phyloP scores from a whole-genome alignment of 2,113 vertebrate species.

The Tichodroma muraria region DNA sequence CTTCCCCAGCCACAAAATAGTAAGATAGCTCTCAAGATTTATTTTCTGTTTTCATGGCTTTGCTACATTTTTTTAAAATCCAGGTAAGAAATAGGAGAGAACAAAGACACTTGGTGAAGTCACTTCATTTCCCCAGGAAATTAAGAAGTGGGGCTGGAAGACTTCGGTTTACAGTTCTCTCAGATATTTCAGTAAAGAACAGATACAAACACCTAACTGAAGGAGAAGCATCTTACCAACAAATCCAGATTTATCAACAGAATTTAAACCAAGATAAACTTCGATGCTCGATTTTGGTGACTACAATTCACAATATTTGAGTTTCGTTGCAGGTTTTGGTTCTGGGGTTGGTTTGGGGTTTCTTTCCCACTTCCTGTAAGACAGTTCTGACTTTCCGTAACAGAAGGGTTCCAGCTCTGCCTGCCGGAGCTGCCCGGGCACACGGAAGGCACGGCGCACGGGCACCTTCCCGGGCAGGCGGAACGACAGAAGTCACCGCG shows the following conservation, averaged over 20 bases:
- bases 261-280: background rate
- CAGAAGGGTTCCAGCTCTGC: rapidly evolving
- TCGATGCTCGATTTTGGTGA: background rate
- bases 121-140: background rate
- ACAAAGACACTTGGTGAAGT: background rate
- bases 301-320: background rate
- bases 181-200: background rate
- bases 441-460: background rate
- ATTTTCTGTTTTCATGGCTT: background rate
- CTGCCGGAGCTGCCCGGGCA: background rate
- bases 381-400: background rate
- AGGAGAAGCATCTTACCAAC: background rate
- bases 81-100: background rate
- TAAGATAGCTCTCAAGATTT: background rate
- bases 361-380: background rate
- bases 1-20: background rate
- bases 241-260: background rate
- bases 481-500: background rate
- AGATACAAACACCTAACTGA: background rate
- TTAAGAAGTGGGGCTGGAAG: background rate
- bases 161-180: background rate
- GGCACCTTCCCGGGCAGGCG: rapidly evolving
- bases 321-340: background rate
- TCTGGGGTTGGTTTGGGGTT: background rate
- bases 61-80: background rate